Evolutionary conservation across 2,113 vertebrate species (phyloP).

Genomic region (Hippolais icterina): DNA sequence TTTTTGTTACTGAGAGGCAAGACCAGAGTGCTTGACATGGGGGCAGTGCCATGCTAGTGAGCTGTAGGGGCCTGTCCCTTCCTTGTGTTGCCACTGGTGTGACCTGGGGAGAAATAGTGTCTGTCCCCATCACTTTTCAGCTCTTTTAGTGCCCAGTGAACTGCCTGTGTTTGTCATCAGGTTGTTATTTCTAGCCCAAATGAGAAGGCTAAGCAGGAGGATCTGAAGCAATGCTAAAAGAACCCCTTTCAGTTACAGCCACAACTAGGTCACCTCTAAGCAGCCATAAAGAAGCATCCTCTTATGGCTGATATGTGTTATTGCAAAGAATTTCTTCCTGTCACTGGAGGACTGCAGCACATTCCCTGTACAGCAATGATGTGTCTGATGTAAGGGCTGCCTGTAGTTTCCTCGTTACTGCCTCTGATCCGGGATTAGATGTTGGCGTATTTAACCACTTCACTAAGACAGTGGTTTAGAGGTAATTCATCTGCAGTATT

Average conservation of each 20-base stretch:
- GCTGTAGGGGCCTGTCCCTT: neutral
- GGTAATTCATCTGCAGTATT: neutral
- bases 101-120: neutral
- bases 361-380: neutral
- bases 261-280: neutral
- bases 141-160: neutral
- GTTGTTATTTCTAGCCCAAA: neutral
- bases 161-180: neutral
- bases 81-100: neutral
- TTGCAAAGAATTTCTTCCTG: neutral
- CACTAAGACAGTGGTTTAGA: neutral
- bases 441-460: neutral
- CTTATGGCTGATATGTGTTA: neutral
- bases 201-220: neutral
- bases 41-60: neutral
- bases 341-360: neutral
- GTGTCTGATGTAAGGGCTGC: neutral
- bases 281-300: neutral
- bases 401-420: fast-evolving
- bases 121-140: neutral
- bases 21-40: neutral
- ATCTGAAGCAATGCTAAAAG: neutral
- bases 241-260: neutral
- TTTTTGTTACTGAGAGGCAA: neutral
- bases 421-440: neutral